Conservation (phyloP, 2,888 invertebrate genomes). For the Trichopoda pennipes region DNA sequence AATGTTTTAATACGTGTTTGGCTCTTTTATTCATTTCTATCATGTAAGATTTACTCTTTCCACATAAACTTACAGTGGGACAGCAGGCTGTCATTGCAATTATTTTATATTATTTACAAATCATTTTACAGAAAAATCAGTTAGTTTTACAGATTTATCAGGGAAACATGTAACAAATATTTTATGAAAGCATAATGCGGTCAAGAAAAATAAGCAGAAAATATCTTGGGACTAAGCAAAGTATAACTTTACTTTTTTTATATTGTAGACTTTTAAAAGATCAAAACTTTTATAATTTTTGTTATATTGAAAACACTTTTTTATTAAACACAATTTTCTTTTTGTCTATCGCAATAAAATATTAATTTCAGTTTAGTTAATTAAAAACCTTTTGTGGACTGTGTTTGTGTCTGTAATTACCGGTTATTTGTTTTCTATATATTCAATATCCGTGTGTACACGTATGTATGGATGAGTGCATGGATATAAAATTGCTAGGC, state of each 20-base stretch:
- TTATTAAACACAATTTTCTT: background rate
- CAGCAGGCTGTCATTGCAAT: background rate
- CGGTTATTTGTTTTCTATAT: constrained; percentile 18
- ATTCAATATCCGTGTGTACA: background rate
- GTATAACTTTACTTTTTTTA: no score
- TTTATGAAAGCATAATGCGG: no score
- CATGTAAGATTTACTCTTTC: background rate
- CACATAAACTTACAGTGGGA: background rate
- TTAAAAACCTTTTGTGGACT: constrained; percentile 6
- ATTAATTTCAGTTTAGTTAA: constrained; percentile 31
- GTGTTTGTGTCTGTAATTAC: constrained; percentile 22
- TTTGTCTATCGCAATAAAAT: background rate
- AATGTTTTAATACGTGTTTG: constrained; percentile 25
- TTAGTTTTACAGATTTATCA: no score
- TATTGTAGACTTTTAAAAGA: no score
- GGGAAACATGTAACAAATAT: no score
- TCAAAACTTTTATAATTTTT: background rate
- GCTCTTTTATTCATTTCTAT: constrained; percentile 8
- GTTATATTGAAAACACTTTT: background rate
- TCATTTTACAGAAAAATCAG: no score
- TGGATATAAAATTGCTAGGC: no score
- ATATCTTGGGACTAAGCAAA: no score
- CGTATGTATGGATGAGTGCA: background rate
- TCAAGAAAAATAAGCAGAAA: no score
- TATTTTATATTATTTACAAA: background rate